phyloP scores from a whole-genome alignment of 2,113 vertebrate species.

The Cryptoleucopteryx plumbea region DNA sequence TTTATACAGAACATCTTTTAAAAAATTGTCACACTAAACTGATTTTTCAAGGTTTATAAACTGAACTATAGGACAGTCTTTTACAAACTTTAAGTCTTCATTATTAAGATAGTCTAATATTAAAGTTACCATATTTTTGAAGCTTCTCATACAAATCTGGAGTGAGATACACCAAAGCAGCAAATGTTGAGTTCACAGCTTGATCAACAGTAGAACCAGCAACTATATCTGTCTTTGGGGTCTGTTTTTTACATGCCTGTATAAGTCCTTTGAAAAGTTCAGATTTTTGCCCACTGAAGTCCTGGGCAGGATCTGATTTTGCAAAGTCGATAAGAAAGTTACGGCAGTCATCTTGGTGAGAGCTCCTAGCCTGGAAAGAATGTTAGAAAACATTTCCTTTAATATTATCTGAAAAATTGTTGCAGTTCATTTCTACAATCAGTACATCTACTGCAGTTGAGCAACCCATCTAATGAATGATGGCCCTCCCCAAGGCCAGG shows the following conservation, averaged over 20 bases:
- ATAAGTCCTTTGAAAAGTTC: conserved; percentile 86
- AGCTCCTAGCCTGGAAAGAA: conserved; percentile 69
- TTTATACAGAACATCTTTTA: not conserved
- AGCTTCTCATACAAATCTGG: conserved; percentile 87
- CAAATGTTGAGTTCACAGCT: conserved; percentile 96
- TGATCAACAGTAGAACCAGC: conserved; percentile 88
- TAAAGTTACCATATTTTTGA: conserved; percentile 86
- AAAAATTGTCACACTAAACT: not conserved
- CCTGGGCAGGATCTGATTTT: conserved; percentile 88
- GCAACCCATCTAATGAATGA: not conserved
- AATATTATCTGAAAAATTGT: not conserved
- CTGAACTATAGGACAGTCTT: conserved; percentile 21
- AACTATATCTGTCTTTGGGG: conserved; percentile 86
- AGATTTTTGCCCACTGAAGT: conserved; percentile 77
- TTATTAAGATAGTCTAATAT: conserved; percentile 73
- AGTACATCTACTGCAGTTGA: not conserved
- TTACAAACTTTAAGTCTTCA: conserved; percentile 60
- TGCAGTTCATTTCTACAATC: not conserved
- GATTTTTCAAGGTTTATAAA: not conserved
- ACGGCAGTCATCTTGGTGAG: conserved; percentile 72
- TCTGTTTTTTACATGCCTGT: conserved; percentile 89
- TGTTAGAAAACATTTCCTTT: not conserved
- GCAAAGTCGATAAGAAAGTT: conserved; percentile 88
- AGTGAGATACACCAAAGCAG: conserved; percentile 93
- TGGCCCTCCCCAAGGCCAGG: not conserved